Conservation (phyloP, 2,888 invertebrate genomes). For the Harpagoxenus sublaevis region DNA sequence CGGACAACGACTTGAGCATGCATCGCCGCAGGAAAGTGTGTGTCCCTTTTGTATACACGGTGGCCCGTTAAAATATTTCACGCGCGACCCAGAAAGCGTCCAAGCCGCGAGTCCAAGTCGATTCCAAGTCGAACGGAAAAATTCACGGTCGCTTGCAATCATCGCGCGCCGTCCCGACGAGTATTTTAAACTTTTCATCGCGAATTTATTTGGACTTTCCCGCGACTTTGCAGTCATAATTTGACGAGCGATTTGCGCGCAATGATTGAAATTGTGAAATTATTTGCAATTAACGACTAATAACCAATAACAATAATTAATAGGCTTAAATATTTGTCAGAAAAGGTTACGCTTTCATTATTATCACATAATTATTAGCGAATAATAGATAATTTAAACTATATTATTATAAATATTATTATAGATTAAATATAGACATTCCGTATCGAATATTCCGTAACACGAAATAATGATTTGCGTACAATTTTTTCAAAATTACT, state of each 20-base stretch:
- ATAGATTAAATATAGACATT: not conserved
- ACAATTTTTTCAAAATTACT: not conserved
- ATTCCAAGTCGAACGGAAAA: conserved; percentile 4
- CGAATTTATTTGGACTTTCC: not conserved
- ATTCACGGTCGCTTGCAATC: not conserved
- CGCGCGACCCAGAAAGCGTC: conserved; percentile 59
- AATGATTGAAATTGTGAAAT: not conserved
- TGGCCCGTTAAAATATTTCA: conserved; percentile 66
- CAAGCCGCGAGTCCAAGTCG: not conserved
- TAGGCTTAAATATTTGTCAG: not conserved
- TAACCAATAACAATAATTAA: not conserved
- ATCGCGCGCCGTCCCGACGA: not conserved
- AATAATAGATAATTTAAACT: not conserved
- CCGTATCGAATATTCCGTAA: not conserved
- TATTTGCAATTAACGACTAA: not conserved
- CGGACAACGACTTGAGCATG: conserved; percentile 61
- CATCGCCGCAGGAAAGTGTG: conserved; percentile 54
- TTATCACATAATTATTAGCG: not conserved
- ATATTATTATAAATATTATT: not conserved
- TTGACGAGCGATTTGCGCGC: not conserved
- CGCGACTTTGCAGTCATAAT: not conserved
- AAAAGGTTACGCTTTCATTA: not conserved
- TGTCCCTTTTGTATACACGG: conserved; percentile 59
- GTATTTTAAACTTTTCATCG: not conserved
- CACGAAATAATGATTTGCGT: not conserved